Evolutionary conservation across 2,113 vertebrate species (phyloP), one percentile per base, ranked within the genome.

Genomic region (Neoarius graeffei): DNA sequence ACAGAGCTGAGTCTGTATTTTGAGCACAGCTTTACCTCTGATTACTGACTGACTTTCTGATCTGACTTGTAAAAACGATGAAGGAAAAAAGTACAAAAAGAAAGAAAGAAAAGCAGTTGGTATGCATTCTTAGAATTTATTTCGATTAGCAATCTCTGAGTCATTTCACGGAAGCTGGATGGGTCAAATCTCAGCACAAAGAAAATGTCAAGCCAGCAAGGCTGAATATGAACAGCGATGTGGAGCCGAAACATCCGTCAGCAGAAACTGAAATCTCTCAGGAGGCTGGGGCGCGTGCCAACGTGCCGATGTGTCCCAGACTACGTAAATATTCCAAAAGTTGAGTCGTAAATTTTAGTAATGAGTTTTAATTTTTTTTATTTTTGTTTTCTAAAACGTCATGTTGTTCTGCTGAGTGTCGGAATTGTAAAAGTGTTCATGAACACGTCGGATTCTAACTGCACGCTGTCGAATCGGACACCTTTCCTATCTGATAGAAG

Each of bases 111-210:
- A n/a, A 13, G 23, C 23, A 54, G 23, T 23, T 79, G 0, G 14
- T 52, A 56, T 3, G 4, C 52, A 0, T 27, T 27, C 25, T 56
- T 13, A 56, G 52, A 27, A n/a, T 2, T 56, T 56, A 25, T 80
- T 56, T 27, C 11, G 23, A 80, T 20, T 56, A 35, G 52, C 54
- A 9, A 27, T 59, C 15, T 15, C 54, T 1, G 54, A 59, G 54
- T 81, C 25, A 23, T 10, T 81, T 81, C 79, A 10, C 27, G 7
- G 56, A 7, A 35, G 54, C 54, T 30, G 79, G 54, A 81, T 30
- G n/a, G 54, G 52, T 81, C 54, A 35, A 56, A 80, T 27, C 77
- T 80, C 77, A 80, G 77, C 52, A 80, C 50, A 80, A 81, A 81
- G 79, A 59, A 59, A 81, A 81, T 59, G 52, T 57, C 27, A 19